A percentile compares a stretch with the other conserved stretches of the same genome.
Conservation (phyloP, 2,113 vertebrate genomes). For the Nothoprocta perdicaria region DNA sequence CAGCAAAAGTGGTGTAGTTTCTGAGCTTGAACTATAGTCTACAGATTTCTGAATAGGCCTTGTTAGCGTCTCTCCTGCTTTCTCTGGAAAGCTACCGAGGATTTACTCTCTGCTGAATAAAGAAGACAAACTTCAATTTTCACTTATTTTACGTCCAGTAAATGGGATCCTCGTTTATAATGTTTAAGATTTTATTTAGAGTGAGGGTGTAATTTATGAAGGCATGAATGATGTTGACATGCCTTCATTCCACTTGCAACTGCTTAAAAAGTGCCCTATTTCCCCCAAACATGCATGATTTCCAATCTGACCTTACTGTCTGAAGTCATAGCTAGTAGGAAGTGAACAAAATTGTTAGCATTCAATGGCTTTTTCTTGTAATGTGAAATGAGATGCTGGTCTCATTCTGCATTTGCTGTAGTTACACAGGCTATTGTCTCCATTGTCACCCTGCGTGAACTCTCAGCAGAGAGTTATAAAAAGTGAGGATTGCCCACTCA, state of each 20-base stretch:
- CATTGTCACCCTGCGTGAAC: neutral
- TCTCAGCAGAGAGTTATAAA: neutral
- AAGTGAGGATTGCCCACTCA: neutral
- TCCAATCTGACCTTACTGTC: neutral
- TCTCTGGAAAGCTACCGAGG: neutral
- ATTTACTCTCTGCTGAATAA: neutral
- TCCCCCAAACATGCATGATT: neutral
- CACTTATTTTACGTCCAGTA: neutral
- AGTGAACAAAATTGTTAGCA: neutral
- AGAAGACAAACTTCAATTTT: neutral
- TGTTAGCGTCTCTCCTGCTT: neutral
- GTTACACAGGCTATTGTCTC: neutral
- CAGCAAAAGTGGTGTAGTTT: neutral
- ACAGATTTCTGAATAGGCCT: neutral
- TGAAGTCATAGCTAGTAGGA: neutral
- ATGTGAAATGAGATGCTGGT: slow-evolving; percentile 29
- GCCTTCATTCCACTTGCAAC: neutral
- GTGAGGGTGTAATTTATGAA: neutral
- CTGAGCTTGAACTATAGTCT: neutral
- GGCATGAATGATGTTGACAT: neutral
- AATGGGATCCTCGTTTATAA: neutral
- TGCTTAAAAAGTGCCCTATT: neutral
- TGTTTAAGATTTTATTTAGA: neutral
- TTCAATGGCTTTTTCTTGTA: neutral
- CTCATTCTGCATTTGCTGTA: neutral